These are phyloP conservation scores for Chelon labrosus DNA, from an alignment of 2,797 vertebrate genomes.

Conservation along the genomic window DNA sequence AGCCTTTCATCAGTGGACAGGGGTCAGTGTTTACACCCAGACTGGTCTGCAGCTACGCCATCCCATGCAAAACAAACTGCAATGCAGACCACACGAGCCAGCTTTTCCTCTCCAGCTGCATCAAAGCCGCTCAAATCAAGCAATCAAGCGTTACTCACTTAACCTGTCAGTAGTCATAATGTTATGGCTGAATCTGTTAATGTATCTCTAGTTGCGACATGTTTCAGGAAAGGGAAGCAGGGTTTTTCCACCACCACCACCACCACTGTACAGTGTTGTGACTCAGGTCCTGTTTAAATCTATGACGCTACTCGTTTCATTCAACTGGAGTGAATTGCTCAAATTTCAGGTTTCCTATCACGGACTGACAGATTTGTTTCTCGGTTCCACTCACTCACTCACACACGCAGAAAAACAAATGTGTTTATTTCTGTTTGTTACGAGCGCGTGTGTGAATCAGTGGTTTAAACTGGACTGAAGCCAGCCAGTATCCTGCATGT, in stretches of 20 bases:
- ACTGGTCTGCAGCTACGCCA: too few relatives aligned
- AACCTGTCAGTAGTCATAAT: too few relatives aligned
- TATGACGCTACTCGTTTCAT: constrained; percentile 14
- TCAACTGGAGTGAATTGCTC: neutral
- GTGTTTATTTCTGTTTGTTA: neutral
- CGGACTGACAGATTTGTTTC: constrained; percentile 2
- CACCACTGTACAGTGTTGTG: neutral
- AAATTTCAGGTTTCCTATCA: neutral
- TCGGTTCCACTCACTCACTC: neutral
- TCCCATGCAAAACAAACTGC: too few relatives aligned
- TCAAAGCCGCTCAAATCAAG: too few relatives aligned
- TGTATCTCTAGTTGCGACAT: neutral
- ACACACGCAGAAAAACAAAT: neutral
- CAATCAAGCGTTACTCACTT: too few relatives aligned
- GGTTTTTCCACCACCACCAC: neutral
- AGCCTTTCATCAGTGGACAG: too few relatives aligned
- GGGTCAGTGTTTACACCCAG: too few relatives aligned
- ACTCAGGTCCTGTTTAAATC: constrained; percentile 27
- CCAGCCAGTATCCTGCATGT: constrained; percentile 20
- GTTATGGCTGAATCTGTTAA: neutral
- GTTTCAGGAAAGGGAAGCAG: constrained; percentile 28
- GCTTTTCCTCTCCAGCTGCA: too few relatives aligned
- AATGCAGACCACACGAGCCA: too few relatives aligned
- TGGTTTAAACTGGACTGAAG: constrained; percentile 6
- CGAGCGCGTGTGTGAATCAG: neutral